Conservation (phyloP, 2,797 vertebrate genomes). For the Sebastiscus tertius region DNA sequence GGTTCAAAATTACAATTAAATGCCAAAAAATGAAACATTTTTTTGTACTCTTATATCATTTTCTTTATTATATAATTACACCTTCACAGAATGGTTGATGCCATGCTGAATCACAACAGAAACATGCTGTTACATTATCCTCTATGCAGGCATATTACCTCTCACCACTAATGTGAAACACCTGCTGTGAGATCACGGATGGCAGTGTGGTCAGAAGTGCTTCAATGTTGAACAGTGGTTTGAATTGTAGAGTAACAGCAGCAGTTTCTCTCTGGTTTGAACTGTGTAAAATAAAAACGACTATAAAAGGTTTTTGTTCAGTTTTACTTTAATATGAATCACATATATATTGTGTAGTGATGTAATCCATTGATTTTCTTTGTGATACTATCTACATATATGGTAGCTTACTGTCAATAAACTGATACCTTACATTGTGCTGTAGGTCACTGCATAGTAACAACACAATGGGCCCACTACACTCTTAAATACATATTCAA, state of each 20-base stretch:
- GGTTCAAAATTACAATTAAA: neutral
- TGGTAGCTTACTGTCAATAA: neutral
- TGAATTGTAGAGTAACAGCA: neutral
- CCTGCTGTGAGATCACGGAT: neutral
- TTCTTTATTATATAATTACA: neutral
- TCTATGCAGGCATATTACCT: neutral
- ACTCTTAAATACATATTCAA: neutral
- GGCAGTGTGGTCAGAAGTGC: neutral
- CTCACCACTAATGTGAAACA: neutral
- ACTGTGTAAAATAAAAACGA: neutral
- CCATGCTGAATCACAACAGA: neutral
- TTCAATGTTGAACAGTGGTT: neutral
- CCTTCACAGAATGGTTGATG: neutral
- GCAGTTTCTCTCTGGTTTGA: neutral
- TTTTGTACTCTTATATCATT: neutral
- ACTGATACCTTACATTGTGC: neutral
- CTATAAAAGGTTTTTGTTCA: neutral
- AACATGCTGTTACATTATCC: neutral
- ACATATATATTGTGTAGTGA: neutral
- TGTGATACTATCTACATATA: neutral
- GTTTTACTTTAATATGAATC: neutral
- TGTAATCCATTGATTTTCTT: conserved; percentile 1
- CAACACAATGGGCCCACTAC: neutral
- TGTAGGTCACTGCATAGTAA: neutral
- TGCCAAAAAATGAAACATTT: neutral